phyloP scores from a whole-genome alignment of 1,140 invertebrate species.

The Drosophila pandora region DNA sequence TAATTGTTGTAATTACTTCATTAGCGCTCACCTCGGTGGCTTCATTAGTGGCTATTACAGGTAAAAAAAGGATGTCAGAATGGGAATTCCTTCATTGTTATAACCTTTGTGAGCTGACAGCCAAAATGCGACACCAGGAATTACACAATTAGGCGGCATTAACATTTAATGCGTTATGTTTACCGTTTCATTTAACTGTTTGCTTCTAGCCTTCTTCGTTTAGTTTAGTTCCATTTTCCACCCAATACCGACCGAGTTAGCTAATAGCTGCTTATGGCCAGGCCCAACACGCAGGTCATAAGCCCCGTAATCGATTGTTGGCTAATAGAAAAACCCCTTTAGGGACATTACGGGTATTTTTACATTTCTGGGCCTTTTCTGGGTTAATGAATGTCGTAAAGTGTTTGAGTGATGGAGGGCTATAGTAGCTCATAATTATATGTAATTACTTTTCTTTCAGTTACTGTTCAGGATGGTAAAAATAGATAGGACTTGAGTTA shows the following conservation, averaged over 20 bases:
- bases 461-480: neutral
- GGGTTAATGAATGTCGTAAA: conserved; percentile 42
- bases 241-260: neutral
- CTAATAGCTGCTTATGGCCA: conserved; percentile 27
- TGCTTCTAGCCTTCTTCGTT: conserved; percentile 17
- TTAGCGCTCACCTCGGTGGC: conserved; percentile 57
- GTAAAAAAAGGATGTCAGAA: neutral
- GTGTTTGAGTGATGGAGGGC: conserved; percentile 16
- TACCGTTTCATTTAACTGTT: conserved; percentile 72
- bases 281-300: conserved; percentile 72
- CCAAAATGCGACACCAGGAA: conserved; percentile 72
- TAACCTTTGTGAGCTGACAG: conserved; percentile 65
- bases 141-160: conserved; percentile 82
- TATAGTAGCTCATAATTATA: conserved; percentile 13
- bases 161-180: conserved; percentile 80
- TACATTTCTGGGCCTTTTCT: conserved; percentile 7
- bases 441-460: conserved; percentile 1
- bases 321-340: conserved; percentile 66
- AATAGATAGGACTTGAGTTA: neutral
- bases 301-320: conserved; percentile 71
- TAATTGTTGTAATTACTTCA: conserved; percentile 83
- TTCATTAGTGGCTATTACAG: conserved; percentile 60
- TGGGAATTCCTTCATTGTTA: conserved; percentile 44
- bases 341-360: conserved; percentile 35
- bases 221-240: neutral